Evolutionary conservation across 2,888 invertebrate genomes (phyloP), one percentile per base, ranked within the genome.

Genomic region (Linyphia triangularis): DNA sequence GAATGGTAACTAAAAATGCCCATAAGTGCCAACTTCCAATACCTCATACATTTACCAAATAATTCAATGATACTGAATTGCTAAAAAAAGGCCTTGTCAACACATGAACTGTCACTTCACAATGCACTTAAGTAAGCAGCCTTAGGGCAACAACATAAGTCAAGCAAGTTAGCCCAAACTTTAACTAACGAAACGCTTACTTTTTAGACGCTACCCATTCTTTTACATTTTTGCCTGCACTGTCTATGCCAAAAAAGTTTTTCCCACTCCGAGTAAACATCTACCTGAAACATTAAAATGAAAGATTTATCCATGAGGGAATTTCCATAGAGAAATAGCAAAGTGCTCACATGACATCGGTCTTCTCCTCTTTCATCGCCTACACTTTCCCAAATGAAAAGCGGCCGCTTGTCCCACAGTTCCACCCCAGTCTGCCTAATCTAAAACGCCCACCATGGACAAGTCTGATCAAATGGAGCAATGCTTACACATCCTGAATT

Each of bases 401-500:
- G 61, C 59, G 40, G 63, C 37, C 37, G 78, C n/a, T 51, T 59
- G 78, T 78, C 85, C 72, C 72, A 61, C 70, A 73, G 65, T 72
- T 61, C 81, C 69, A 67, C 81, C 82, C 88, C 82, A 81, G 57
- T 69, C 81, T 51, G 73, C 69, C 88, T 82, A 88, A 82, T 88
- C 77, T 86, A 73, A 86, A 86, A 88, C 26, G 82, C 22, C 24
- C 79, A 67, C 33, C 63, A 33, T 73, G 72, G 65, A 24, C 65
- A 79, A 79, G 24, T 59, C 85, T 75, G 81, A 75, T 88, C 81
- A 88, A 88, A 75, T 82, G 82, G 67, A 82, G 57, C 69, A 88
- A 88, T 82, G 88, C 88, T 88, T 82, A 88, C 88, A 88, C 88
- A 88, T 88, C 70, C 83, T 83, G 82, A 88, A 88, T 88, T 88